Base-by-base conservation (phyloP, 2,888 invertebrate genomes). In the Dryococelus australis region DNA sequence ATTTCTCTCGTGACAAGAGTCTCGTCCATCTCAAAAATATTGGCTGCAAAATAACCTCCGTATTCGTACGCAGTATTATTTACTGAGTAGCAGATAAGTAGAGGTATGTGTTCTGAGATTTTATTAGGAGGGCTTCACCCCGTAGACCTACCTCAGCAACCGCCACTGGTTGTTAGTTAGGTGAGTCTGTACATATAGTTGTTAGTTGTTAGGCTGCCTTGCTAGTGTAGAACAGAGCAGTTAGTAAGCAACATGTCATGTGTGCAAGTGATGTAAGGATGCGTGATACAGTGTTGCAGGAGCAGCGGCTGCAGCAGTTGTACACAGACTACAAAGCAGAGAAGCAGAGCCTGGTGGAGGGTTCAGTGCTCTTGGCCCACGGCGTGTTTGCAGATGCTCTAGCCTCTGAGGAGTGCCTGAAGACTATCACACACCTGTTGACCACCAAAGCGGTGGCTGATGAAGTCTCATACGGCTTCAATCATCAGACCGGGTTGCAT, bases 251-350 rank as follows among this genome's bases (percentile, higher is more conserved):
- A 35, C 35, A 4, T 3, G 35, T 10, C 2, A 20, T 86, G 26
- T 43, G 26, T 86, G 28, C 51, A 24, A 35, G 28, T 35, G 83
- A 81, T 20, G 24, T 10, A 81, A 81, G 35, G 13, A 13, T 51
- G 51, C 1, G 51, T 20, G 4, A 51, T 20, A n/a, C 87, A 87
- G 87, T 83, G 9, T 27, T 87, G 84, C 87, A 87, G 65, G 27
- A 53, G 28, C 26, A 51, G 51, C 86, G 87, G 24, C 78, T 88
- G 51, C 20, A n/a, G n/a, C 87, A 87, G 27, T 84, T 86, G 53
- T 27, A 84, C 26, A 26, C 13, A 43, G 65, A 47, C 86, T 88
- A 85, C 47, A 53, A 16, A n/a, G 81, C 20, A n/a, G 86, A 81
- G 79, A 65, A 86, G 12, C 47, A 51, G n/a, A 83, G 12, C 16